phyloP scores from a whole-genome alignment of 2,797 vertebrate genomes.

The Sylvilagus floridanus region DNA sequence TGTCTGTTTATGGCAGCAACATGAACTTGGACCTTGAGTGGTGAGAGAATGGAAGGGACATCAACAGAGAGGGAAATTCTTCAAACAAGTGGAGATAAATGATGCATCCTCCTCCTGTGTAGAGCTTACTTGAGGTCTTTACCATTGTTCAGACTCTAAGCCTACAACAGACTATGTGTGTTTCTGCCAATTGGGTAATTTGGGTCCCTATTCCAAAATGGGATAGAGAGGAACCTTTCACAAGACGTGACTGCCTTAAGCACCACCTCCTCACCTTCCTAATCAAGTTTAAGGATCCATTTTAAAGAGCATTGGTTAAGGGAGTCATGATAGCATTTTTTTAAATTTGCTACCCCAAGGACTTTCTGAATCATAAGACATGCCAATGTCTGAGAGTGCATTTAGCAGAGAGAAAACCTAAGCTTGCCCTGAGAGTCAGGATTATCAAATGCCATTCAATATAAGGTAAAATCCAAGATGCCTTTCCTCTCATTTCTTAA shows the following conservation, averaged over 20 bases:
- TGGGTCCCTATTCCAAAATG: background rate
- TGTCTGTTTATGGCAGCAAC: background rate
- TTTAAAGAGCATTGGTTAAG: background rate
- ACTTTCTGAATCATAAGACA: background rate
- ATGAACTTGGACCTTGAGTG: background rate
- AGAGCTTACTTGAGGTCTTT: background rate
- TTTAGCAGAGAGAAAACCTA: background rate
- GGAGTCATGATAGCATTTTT: background rate
- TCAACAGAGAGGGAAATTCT: background rate
- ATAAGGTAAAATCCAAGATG: background rate
- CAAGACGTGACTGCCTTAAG: background rate
- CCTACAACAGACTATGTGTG: background rate
- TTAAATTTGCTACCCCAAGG: background rate
- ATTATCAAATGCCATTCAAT: conserved; percentile 12
- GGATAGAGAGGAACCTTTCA: background rate
- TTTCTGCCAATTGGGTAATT: background rate
- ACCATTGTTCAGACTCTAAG: background rate
- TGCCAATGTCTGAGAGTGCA: background rate
- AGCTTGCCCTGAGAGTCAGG: background rate
- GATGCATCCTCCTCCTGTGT: background rate
- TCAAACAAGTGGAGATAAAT: background rate
- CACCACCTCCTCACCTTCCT: background rate
- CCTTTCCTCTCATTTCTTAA: background rate
- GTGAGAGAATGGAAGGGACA: background rate
- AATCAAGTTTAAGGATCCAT: background rate